Base-by-base conservation (phyloP, 37 sponge, comb jelly and placozoan genomes). In the Geodia barretti region DNA sequence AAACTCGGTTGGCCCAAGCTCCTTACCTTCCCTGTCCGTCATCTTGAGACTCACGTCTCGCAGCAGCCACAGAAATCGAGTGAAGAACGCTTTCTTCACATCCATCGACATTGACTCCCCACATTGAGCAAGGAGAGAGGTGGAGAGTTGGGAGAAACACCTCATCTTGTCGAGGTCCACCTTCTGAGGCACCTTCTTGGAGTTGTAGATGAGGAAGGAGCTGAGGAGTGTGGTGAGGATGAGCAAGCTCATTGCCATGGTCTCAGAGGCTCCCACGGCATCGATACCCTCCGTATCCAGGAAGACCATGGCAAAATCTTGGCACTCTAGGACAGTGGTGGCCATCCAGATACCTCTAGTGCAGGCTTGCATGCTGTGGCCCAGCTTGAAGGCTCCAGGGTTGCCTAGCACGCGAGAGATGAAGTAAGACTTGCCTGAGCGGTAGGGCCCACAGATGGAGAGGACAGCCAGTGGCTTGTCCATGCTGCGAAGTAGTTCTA, bases 371-470 rank as follows among this genome's bases (percentile, higher is more conserved):
- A 73, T 38, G 0, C 74, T 82, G 82, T 82, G 73, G 1, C 74
- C 82, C 41, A 72, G 20, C 30, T 32, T n/a, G 40, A 82, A 82
- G 38, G 74, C 64, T 21, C 73, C 41, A 62, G 63, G 28, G 4
- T 17, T 39, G 1, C 82, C 74, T 1, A 82, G 82, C 31, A 82
- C 24, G 3, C 82, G 74, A 14, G 82, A 82, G 41, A 82, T 63
- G 21, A 82, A 31, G 66, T 82, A 82, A 0, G 82, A 82, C 74
- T 82, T 82, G 29, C 82, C 82, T 26, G 82, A 62, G 35, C 82
- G 72, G 47, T 35, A 66, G 25, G 82, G 82, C 8, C 82, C 82
- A 69, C 82, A 82, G 4, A 82, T 40, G 23, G 82, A 60, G 14
- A 82, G 65, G 40, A 82, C 37, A 0, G 82, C 73, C 2, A 82